Evolutionary conservation across 2,113 vertebrate species (phyloP).

Genomic region (Pungitius pungitius): DNA sequence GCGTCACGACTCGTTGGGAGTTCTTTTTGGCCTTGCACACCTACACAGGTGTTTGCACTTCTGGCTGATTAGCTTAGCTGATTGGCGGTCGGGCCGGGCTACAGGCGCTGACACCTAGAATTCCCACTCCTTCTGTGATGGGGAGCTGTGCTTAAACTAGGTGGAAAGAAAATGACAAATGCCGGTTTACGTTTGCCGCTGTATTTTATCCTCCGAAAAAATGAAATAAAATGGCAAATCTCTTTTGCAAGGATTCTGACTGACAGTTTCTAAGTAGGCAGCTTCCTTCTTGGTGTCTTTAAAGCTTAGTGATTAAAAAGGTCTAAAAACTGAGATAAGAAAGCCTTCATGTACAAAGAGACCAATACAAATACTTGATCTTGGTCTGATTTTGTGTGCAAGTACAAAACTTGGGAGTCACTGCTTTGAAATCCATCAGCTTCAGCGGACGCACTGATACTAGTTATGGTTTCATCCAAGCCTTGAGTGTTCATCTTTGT

Average conservation of each 20-base stretch:
- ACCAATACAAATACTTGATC: constrained; percentile 6
- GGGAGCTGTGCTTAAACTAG: neutral
- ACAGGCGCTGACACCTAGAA: neutral
- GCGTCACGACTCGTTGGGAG: neutral
- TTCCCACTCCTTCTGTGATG: neutral
- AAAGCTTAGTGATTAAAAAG: neutral
- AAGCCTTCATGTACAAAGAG: neutral
- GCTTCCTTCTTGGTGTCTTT: constrained; percentile 10
- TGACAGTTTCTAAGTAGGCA: neutral
- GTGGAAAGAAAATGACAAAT: neutral
- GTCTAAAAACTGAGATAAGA: neutral
- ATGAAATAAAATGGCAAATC: neutral
- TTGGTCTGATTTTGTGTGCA: constrained; percentile 5
- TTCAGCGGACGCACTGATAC: neutral
- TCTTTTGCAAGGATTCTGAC: neutral
- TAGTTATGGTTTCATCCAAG: neutral
- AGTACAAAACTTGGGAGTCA: constrained; percentile 1
- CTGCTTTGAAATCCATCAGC: constrained; percentile 3
- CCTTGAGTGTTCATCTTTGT: neutral
- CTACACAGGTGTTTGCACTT: constrained; percentile 13
- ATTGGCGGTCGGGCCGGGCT: neutral
- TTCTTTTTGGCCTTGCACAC: neutral
- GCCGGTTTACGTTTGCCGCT: neutral
- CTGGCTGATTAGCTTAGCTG: constrained; percentile 1
- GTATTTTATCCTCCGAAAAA: neutral